Evolutionary conservation across 2,797 vertebrate genomes (phyloP), one percentile per base, ranked within the genome.

Genomic region (Champsocephalus gunnari): DNA sequence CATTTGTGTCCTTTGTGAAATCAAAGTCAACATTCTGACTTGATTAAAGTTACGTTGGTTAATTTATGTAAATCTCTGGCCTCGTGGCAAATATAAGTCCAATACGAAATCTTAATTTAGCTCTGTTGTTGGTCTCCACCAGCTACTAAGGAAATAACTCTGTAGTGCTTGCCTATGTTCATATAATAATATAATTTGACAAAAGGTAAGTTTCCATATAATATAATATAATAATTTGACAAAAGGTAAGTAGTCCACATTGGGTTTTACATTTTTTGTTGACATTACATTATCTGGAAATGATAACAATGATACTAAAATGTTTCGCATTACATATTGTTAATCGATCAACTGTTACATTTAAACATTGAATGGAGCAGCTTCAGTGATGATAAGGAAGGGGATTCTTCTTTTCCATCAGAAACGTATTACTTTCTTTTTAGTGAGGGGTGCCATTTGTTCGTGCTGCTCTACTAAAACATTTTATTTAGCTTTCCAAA

Each of bases 401-500:
- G 19, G 9, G 43, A 50, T 50, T n/a, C 3, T 48, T 47, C 17
- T 43, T 69, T 45, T 48, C 45, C 48, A 65, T 61, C 41, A 61
- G 49, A 60, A 49, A 60, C 21, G 0, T 70, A 24, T 72, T 66
- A 11, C 13, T 49, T 45, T 32, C 28, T 65, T 17, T 55, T 17
- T 14, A 7, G 53, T 67, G 32, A 50, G 11, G 32, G 3, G 7
- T 61, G 19, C 38, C 65, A n/a, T 73, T 76, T 80, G 54, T 51
- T 71, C 11, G 38, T 44, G 24, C 24, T 69, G 24, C 24, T 69
- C n/a, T 44, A 16, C 3, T 51, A 14, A n/a, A 10, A 57, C 19
- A 43, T 61, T 67, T 65, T 45, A 38, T 77, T 71, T 77, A 62
- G 55, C 58, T 71, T 58, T 74, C n/a, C 51, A 34, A 67, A 50